A percentile compares a stretch with the other conserved stretches of the same genome.
These are phyloP conservation scores for Mobula birostris DNA, from an alignment of 2,113 vertebrate genomes.

Conservation along the genomic window DNA sequence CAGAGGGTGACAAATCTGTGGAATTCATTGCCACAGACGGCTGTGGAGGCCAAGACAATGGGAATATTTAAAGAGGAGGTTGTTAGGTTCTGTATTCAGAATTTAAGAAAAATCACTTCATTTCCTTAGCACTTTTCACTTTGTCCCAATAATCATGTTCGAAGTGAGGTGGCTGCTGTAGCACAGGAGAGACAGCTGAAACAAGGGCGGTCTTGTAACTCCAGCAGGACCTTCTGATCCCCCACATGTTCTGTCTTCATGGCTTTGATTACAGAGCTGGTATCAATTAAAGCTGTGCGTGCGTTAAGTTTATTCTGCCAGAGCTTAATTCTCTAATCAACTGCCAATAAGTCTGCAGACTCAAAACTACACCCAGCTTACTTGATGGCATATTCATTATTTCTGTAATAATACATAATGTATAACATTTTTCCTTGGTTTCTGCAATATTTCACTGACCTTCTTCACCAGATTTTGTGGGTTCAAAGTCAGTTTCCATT, in stretches of 20 bases:
- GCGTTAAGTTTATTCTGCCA: background rate
- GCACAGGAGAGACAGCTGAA: background rate
- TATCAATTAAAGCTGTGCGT: constrained; percentile 2
- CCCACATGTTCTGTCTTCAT: background rate
- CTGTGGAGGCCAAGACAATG: too few relatives aligned
- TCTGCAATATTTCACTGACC: background rate
- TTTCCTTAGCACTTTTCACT: background rate
- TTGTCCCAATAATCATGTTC: background rate
- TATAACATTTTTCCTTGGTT: background rate
- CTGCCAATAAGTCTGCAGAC: background rate
- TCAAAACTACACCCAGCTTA: background rate
- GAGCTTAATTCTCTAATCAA: background rate
- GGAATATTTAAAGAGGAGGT: too few relatives aligned
- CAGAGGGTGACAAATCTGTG: too few relatives aligned
- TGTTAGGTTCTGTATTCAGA: background rate
- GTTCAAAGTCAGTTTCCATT: background rate
- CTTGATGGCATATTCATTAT: background rate
- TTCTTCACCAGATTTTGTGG: background rate
- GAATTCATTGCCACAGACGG: too few relatives aligned
- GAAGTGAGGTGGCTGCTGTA: background rate
- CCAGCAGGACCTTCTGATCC: background rate
- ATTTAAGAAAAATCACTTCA: background rate
- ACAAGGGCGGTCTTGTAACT: background rate
- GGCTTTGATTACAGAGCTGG: background rate
- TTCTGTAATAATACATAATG: background rate